phyloP scores from a whole-genome alignment of 2,797 vertebrate genomes.

The Remorina albescens region DNA sequence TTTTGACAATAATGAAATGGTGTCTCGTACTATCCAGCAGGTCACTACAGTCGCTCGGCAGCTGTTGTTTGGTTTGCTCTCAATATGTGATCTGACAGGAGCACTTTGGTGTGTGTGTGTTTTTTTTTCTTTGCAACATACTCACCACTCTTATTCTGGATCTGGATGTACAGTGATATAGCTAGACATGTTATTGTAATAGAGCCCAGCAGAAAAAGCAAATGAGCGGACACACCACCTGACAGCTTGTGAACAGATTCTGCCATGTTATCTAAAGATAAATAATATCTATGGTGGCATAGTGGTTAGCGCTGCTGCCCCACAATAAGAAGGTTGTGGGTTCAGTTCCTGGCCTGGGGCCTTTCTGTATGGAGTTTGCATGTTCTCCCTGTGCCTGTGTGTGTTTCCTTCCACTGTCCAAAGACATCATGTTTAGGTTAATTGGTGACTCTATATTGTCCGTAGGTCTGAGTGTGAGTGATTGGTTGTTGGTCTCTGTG shows the following conservation, averaged over 20 bases:
- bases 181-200: slow-evolving; percentile 7
- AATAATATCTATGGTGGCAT: slow-evolving; percentile 13
- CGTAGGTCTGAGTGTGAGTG: no score
- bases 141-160: slow-evolving; percentile 11
- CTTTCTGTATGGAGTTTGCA: no score
- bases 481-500: no score
- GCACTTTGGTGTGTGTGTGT: background rate
- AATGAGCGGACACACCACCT: slow-evolving; percentile 20
- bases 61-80: background rate
- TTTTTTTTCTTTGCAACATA: background rate
- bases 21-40: slow-evolving; percentile 4
- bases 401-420: no score
- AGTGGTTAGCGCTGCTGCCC: no score
- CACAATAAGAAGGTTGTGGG: no score
- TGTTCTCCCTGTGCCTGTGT: no score
- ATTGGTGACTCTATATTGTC: no score
- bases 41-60: background rate
- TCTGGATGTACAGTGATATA: slow-evolving; percentile 14
- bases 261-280: slow-evolving; percentile 15
- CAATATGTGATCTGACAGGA: slow-evolving; percentile 5
- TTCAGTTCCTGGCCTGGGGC: no score
- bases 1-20: slow-evolving; percentile 13
- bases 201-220: slow-evolving; percentile 26
- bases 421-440: no score
- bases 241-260: slow-evolving; percentile 35